Evolutionary conservation across 2,888 invertebrate species (phyloP).

Genomic region (Caenorhabditis uteleia): DNA sequence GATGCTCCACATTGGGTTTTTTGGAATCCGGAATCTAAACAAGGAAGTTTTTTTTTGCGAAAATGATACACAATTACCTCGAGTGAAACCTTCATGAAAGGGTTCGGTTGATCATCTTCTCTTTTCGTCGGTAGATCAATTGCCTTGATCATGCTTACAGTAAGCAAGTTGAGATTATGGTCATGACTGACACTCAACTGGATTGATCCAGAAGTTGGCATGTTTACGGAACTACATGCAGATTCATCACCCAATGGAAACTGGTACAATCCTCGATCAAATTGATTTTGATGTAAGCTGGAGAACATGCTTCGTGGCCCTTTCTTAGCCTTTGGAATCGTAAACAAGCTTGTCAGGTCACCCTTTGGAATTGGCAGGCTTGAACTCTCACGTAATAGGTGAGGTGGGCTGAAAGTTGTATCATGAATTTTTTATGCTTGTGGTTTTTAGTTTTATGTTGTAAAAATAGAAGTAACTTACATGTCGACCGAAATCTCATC

Average conservation of each 20-base stretch:
- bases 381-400: background rate
- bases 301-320: slow-evolving; percentile 63
- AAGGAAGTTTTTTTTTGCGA: background rate
- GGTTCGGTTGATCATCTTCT: slow-evolving; percentile 45
- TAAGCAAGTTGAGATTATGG: slow-evolving; percentile 76
- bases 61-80: slow-evolving; percentile 12
- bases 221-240: slow-evolving; percentile 38
- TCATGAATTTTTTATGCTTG: background rate
- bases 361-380: slow-evolving; percentile 23
- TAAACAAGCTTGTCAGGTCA: slow-evolving; percentile 50
- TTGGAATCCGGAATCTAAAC: slow-evolving; percentile 38
- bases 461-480: slow-evolving; percentile 1
- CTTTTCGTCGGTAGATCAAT: slow-evolving; percentile 70
- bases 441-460: background rate
- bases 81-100: slow-evolving; percentile 32
- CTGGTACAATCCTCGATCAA: slow-evolving; percentile 64
- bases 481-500: slow-evolving; percentile 49
- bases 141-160: slow-evolving; percentile 77
- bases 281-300: slow-evolving; percentile 60
- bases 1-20: slow-evolving; percentile 60
- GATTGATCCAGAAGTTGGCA: slow-evolving; percentile 74
- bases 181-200: slow-evolving; percentile 77
- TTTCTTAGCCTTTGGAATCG: slow-evolving; percentile 54
- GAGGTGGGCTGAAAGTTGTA: slow-evolving; percentile 12
- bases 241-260: slow-evolving; percentile 43